Base-by-base conservation (phyloP, 2,797 vertebrate species). In the Cossypha caffra region DNA sequence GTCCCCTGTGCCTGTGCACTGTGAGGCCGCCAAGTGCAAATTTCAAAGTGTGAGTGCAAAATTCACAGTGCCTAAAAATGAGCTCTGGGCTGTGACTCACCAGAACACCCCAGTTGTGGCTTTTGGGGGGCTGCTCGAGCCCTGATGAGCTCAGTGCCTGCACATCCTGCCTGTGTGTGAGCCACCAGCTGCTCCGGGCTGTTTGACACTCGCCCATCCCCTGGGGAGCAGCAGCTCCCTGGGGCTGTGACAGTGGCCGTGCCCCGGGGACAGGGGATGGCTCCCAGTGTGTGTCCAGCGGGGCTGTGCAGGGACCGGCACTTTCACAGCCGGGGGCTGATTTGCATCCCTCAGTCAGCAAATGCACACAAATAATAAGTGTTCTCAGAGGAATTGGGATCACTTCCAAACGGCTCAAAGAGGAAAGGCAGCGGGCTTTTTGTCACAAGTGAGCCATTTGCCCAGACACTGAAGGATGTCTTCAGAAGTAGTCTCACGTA, bases 311-410 rank as follows among this genome's bases (percentile, higher is more conserved):
- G 69, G 76, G 40, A 75, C 67, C 4, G 0, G 43, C 58, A 9
- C 63, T 68, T 85, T 68, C 58, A 2, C 78, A 69, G 85, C 85
- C 1, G 0, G 87, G 52, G 75, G 50, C 93, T 45, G 79, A 94
- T 95, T 90, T 96, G 83, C 90, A 92, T 95, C 95, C 43, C 77
- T 62, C 83, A 1, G 20, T 48, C 13, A 2, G 83, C 51, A 88
- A 91, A 81, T 48, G 86, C 76, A 48, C 83, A 86, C 90, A 81
- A 90, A 96, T 94, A 96, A 90, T 76, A 61, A 95, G 88, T 78
- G 63, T 69, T 95, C 85, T 97, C 58, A 86, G 92, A 73, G 74
- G 52, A 86, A 47, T 1, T 75, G 88, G 96, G 93, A 94, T 76
- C 35, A 16, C 42, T 86, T 91, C 91, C 90, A 90, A 73, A 9